A percentile compares a stretch with the other conserved stretches of the same genome.
These are phyloP conservation scores for Ephydatia muelleri DNA, from an alignment of 37 sponge, comb jelly and placozoan genomes.

Conservation along the genomic window DNA sequence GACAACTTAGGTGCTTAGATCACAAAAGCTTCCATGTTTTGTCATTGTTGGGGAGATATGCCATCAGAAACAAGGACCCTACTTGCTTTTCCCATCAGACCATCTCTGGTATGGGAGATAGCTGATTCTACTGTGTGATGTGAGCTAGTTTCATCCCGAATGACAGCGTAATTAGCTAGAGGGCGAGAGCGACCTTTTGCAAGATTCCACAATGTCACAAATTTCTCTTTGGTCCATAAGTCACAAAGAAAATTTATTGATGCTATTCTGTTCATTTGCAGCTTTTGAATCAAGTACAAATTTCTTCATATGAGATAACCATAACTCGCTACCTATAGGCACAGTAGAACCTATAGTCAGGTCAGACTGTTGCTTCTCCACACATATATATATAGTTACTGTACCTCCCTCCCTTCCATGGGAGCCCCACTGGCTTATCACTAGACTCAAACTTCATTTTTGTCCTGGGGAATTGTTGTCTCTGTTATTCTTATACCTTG, in stretches of 20 bases:
- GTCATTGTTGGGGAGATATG: neutral
- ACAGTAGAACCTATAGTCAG: too few species aligned
- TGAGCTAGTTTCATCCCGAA: neutral
- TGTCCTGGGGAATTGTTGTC: too few species aligned
- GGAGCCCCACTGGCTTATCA: too few species aligned
- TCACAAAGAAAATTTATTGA: neutral
- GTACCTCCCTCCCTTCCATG: too few species aligned
- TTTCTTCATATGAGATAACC: too few species aligned
- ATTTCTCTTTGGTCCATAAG: neutral
- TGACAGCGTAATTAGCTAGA: neutral
- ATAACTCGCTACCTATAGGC: too few species aligned
- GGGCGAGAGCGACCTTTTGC: neutral
- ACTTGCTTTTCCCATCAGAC: neutral
- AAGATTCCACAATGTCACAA: neutral
- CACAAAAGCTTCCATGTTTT: neutral
- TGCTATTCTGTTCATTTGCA: too few species aligned
- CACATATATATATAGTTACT: too few species aligned
- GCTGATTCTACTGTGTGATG: neutral
- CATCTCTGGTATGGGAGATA: neutral
- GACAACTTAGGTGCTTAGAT: neutral
- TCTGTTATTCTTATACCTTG: too few species aligned
- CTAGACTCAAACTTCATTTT: too few species aligned
- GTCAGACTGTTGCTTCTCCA: too few species aligned
- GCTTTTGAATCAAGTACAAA: too few species aligned
- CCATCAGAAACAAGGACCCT: neutral